A percentile compares a stretch with the other conserved stretches of the same genome.
These are phyloP conservation scores for Escarpia spicata DNA, from an alignment of 2,888 invertebrate species.

Conservation along the genomic window DNA sequence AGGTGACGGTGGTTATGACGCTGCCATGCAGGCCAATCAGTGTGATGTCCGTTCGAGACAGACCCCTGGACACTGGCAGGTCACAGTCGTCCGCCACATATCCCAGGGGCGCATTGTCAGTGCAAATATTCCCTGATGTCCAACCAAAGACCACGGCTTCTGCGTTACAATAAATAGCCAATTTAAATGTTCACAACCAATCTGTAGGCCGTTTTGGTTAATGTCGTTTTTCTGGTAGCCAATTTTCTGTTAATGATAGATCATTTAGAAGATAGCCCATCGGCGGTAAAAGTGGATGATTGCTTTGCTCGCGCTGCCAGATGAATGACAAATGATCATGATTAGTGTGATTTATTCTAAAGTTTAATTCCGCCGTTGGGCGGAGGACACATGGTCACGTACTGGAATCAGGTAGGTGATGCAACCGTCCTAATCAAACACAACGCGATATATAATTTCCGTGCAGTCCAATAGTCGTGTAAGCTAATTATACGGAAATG, in stretches of 20 bases:
- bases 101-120: no score
- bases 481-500: background rate
- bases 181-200: background rate
- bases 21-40: background rate
- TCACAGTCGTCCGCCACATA: background rate
- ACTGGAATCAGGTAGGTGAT: background rate
- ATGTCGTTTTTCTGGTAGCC: background rate
- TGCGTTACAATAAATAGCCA: background rate
- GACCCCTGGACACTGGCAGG: no score
- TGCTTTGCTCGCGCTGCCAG: background rate
- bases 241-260: background rate
- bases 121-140: background rate
- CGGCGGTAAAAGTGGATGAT: background rate
- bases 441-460: background rate
- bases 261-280: background rate
- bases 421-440: background rate
- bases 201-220: background rate
- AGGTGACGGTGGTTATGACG: background rate
- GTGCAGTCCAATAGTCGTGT: background rate
- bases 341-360: background rate
- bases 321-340: background rate
- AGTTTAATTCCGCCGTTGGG: background rate
- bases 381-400: background rate
- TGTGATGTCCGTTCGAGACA: background rate
- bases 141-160: background rate